Conservation (phyloP, 1,140 invertebrate genomes). For the Papilio helenus region DNA sequence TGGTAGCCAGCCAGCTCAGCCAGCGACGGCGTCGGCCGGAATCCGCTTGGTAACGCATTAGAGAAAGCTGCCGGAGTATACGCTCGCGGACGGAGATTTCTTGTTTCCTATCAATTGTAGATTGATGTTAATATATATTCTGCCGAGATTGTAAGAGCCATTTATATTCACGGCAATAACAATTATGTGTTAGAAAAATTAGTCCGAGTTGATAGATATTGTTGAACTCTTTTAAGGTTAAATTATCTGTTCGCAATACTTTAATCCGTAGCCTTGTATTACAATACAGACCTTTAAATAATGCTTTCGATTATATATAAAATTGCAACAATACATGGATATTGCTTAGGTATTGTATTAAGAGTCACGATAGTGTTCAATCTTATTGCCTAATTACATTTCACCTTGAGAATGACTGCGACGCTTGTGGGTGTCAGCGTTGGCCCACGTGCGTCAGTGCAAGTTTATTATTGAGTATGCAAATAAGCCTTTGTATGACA, state of each 20-base stretch:
- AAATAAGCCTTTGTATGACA: conserved; percentile 4
- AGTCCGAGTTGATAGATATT: no score
- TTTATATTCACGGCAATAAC: no score
- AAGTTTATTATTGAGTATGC: neutral
- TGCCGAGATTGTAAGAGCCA: no score
- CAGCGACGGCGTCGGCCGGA: conserved; percentile 72
- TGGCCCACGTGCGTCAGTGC: neutral
- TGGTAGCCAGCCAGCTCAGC: conserved; percentile 76
- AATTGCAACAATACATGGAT: conserved; percentile 8
- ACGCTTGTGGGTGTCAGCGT: neutral
- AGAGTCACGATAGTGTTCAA: conserved; percentile 18
- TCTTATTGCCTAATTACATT: conserved; percentile 30
- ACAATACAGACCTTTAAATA: neutral
- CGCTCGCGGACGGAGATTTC: conserved; percentile 72
- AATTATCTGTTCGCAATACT: neutral
- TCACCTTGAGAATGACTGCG: conserved; percentile 15
- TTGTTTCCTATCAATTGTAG: conserved; percentile 63
- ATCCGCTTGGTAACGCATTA: conserved; percentile 70
- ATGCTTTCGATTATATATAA: neutral
- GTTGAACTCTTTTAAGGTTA: neutral
- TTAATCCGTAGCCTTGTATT: neutral
- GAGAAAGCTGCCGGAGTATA: conserved; percentile 66
- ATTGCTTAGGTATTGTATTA: neutral
- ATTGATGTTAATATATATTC: neutral
- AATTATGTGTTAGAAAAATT: no score